Percentiles rank a stretch among this genome's conserved stretches.
phyloP scores from a whole-genome alignment of 2,888 invertebrate species.

The Orthonychiurus folsomi region DNA sequence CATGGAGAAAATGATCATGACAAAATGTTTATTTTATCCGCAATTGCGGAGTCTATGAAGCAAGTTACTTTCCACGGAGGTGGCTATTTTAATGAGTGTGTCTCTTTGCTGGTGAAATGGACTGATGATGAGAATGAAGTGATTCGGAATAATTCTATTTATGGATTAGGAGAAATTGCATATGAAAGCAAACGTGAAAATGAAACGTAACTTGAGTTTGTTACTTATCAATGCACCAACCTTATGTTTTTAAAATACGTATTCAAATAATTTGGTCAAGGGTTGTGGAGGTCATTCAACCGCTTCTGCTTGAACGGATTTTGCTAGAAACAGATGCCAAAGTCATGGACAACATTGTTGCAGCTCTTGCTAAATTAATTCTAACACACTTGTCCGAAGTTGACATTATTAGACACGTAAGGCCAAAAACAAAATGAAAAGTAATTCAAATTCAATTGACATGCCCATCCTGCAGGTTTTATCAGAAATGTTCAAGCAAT shows the following conservation, averaged over 20 bases:
- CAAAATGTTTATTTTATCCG: no score
- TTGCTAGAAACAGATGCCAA: not conserved
- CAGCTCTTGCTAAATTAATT: not conserved
- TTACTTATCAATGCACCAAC: no score
- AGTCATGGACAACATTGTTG: not conserved
- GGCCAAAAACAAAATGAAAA: no score
- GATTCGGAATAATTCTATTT: constrained; percentile 16
- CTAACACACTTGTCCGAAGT: not conserved
- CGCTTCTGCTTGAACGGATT: not conserved
- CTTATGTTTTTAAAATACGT: no score
- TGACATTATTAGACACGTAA: no score
- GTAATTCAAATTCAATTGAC: not conserved
- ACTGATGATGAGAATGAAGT: constrained; percentile 47
- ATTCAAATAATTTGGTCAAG: not conserved
- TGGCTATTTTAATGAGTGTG: no score
- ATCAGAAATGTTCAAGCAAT: not conserved
- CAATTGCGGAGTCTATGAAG: no score
- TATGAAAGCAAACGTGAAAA: no score
- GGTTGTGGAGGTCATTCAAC: not conserved
- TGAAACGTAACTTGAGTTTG: no score
- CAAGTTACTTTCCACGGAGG: no score
- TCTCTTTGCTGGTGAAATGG: no score
- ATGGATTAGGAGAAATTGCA: not conserved
- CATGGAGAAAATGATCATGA: no score
- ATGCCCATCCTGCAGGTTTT: not conserved